Conservation (phyloP, 2,797 vertebrate genomes). For the Hippoglossus hippoglossus region DNA sequence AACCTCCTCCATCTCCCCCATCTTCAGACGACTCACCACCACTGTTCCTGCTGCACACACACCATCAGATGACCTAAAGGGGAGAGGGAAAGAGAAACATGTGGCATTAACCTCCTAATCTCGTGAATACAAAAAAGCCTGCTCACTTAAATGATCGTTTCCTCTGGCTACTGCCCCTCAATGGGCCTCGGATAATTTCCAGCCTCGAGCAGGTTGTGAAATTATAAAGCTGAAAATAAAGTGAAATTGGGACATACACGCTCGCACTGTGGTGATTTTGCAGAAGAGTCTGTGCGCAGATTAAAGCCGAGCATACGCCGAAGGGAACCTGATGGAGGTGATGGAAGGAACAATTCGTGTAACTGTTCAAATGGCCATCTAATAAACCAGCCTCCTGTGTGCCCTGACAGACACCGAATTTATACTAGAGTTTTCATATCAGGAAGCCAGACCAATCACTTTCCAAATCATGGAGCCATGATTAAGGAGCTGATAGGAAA, state of each 20-base stretch:
- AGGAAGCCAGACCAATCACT: slow-evolving; percentile 58
- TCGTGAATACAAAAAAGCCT: slow-evolving; percentile 37
- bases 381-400: slow-evolving; percentile 53
- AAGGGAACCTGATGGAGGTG: slow-evolving; percentile 16
- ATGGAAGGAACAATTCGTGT: slow-evolving; percentile 43
- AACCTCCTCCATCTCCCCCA: slow-evolving; percentile 94
- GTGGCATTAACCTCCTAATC: slow-evolving; percentile 24
- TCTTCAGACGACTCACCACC: slow-evolving; percentile 93
- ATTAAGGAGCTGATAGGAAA: slow-evolving; percentile 80
- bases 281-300: slow-evolving; percentile 35
- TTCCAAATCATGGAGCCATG: slow-evolving; percentile 69
- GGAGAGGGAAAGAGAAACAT: slow-evolving; percentile 3
- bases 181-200: slow-evolving; percentile 37
- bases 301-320: slow-evolving; percentile 27
- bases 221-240: slow-evolving; percentile 46
- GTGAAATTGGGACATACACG: slow-evolving; percentile 40
- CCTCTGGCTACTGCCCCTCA: slow-evolving; percentile 14
- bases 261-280: slow-evolving; percentile 34
- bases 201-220: slow-evolving; percentile 54
- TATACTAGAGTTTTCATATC: slow-evolving; percentile 67
- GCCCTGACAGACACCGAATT: slow-evolving; percentile 60
- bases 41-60: slow-evolving; percentile 90
- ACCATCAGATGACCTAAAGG: slow-evolving; percentile 93
- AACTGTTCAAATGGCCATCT: slow-evolving; percentile 60
- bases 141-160: slow-evolving; percentile 25